Conservation (phyloP, 2,113 vertebrate species). For the Scomber scombrus region DNA sequence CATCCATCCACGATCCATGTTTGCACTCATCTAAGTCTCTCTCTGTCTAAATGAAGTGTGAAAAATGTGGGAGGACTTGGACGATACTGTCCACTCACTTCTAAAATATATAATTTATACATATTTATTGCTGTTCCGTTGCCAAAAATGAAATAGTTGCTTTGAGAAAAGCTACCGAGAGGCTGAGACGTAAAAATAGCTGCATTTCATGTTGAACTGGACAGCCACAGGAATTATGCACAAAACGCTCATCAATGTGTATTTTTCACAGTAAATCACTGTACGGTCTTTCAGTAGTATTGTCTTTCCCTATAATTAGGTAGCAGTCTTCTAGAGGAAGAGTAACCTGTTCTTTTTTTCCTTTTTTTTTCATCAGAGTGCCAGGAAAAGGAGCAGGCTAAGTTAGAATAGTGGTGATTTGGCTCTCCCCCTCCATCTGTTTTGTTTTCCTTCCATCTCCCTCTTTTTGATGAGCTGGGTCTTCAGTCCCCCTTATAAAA, state of each 20-base stretch:
- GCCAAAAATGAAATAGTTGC: conserved; percentile 46
- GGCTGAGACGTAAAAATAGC: conserved; percentile 50
- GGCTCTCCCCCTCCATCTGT: conserved; percentile 86
- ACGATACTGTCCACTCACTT: conserved; percentile 55
- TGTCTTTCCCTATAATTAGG: conserved; percentile 60
- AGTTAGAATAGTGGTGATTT: conserved; percentile 76
- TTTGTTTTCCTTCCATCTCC: conserved; percentile 87
- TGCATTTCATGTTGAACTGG: conserved; percentile 49
- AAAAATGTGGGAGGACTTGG: conserved; percentile 75
- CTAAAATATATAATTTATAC: conserved; percentile 59
- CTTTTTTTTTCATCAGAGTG: conserved; percentile 41
- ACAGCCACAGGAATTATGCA: conserved; percentile 47
- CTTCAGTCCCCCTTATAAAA: conserved; percentile 92
- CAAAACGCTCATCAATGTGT: conserved; percentile 30
- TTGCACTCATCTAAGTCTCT: conserved; percentile 26
- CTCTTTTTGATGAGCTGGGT: conserved; percentile 88
- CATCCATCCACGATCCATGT: conserved; percentile 13
- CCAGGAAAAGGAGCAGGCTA: conserved; percentile 59
- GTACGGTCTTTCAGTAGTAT: conserved; percentile 35
- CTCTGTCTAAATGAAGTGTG: conserved; percentile 62
- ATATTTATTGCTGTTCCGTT: conserved; percentile 31
- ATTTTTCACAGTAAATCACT: conserved; percentile 37
- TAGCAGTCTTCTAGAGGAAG: conserved; percentile 42
- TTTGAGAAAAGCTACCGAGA: conserved; percentile 43
- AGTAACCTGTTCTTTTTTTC: conserved; percentile 63